A percentile compares a stretch with the other conserved stretches of the same genome.
phyloP scores from a whole-genome alignment of 2,888 invertebrate species.

The Parelbella ahira region DNA sequence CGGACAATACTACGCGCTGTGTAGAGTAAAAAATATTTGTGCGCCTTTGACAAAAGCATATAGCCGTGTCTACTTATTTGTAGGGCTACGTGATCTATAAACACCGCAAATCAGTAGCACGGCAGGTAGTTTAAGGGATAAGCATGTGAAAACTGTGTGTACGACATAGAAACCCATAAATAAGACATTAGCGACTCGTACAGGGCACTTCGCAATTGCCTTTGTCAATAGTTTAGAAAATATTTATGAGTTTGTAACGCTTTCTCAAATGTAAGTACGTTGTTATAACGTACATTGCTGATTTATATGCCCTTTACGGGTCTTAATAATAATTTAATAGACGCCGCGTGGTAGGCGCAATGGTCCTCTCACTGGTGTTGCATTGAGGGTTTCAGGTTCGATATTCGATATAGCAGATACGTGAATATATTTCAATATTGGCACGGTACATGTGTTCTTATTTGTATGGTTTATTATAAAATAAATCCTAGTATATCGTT shows the following conservation, averaged over 20 bases:
- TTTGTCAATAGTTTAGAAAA: slow-evolving; percentile 46
- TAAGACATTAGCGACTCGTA: slow-evolving; percentile 77
- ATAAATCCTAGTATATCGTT: too few species aligned
- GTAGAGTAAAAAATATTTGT: too few species aligned
- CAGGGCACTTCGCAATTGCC: slow-evolving; percentile 33
- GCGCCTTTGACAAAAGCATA: neutral
- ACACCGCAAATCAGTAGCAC: slow-evolving; percentile 42
- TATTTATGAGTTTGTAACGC: slow-evolving; percentile 27
- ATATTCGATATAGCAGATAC: too few species aligned
- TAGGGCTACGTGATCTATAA: slow-evolving; percentile 41
- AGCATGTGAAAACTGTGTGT: slow-evolving; percentile 75
- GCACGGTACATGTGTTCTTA: too few species aligned
- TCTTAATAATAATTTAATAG: too few species aligned
- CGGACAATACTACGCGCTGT: too few species aligned
- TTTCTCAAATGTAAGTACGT: slow-evolving; percentile 12
- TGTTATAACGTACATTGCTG: slow-evolving; percentile 5
- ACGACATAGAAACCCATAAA: slow-evolving; percentile 68
- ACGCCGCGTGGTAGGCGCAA: too few species aligned
- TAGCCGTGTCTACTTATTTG: slow-evolving; percentile 31
- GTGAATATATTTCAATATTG: too few species aligned
- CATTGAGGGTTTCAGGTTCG: too few species aligned
- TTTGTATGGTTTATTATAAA: too few species aligned
- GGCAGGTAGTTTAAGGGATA: slow-evolving; percentile 56
- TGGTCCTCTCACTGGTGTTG: too few species aligned
- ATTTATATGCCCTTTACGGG: slow-evolving; percentile 2